A percentile compares a stretch with the other conserved stretches of the same genome.
Evolutionary conservation across 2,797 vertebrate species (phyloP).

Genomic region (Zalophus californianus): DNA sequence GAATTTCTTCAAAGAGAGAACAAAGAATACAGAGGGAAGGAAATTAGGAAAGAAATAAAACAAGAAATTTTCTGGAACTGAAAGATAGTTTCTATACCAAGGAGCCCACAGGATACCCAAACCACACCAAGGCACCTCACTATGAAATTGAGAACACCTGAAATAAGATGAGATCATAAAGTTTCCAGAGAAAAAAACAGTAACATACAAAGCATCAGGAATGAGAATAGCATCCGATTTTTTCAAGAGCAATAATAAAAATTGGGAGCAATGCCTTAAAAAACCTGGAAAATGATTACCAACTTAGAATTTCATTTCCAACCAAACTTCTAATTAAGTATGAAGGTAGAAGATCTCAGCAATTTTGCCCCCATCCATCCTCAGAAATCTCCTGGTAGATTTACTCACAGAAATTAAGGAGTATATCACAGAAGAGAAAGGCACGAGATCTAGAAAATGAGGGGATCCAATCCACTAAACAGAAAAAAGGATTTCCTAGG

Average conservation of each 20-base stretch:
- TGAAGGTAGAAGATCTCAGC: neutral
- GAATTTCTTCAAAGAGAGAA: neutral
- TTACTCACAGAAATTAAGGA: neutral
- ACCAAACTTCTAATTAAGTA: neutral
- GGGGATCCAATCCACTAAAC: neutral
- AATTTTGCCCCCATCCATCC: neutral
- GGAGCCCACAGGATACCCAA: neutral
- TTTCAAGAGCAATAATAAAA: constrained; percentile 33
- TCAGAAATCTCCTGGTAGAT: neutral
- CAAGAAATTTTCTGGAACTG: neutral
- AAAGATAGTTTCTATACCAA: neutral
- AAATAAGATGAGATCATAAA: constrained; percentile 2
- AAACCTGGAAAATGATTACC: neutral
- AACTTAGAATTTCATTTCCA: neutral
- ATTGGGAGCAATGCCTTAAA: neutral
- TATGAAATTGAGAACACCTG: neutral
- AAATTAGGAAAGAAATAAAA: neutral
- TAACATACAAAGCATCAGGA: neutral
- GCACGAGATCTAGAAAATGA: neutral
- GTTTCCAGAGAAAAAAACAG: neutral
- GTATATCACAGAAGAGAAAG: neutral
- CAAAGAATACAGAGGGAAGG: neutral
- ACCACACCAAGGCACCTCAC: neutral
- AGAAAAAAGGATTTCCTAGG: neutral
- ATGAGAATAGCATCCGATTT: neutral